Conservation (phyloP, 2,888 invertebrate species). For the Hyposoter didymator region DNA sequence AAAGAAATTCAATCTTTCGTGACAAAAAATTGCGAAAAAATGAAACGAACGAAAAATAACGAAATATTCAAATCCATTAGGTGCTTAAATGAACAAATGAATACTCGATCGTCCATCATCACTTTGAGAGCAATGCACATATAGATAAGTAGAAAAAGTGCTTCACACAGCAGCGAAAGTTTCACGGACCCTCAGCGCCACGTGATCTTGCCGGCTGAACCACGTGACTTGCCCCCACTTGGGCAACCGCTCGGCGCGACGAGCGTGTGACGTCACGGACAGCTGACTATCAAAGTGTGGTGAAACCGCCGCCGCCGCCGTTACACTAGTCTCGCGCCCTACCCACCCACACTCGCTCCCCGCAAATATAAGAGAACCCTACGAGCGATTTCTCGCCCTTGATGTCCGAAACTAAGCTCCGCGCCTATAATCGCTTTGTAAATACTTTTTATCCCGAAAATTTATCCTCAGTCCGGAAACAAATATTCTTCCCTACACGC, state of each 20-base stretch:
- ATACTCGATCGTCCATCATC: not conserved
- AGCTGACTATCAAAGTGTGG: conserved; percentile 77
- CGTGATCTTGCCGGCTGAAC: conserved; percentile 77
- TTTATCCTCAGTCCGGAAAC: not conserved
- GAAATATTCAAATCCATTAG: not conserved
- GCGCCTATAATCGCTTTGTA: not conserved
- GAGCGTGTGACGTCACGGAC: conserved; percentile 81
- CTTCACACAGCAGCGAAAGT: conserved; percentile 22
- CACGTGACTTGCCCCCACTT: conserved; percentile 77
- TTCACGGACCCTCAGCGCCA: conserved; percentile 76
- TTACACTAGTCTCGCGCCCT: conserved; percentile 20
- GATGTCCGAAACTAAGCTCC: conserved; percentile 37
- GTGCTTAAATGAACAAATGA: not conserved
- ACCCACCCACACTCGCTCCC: conserved; percentile 20
- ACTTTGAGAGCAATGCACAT: not conserved
- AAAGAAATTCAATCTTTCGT: not conserved
- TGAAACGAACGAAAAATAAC: not conserved
- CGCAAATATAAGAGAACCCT: conserved; percentile 23
- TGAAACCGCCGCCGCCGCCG: conserved; percentile 15
- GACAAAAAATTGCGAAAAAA: not conserved
- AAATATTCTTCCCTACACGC: not conserved
- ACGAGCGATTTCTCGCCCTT: conserved; percentile 57
- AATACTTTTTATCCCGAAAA: not conserved
- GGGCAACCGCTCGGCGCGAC: conserved; percentile 47
- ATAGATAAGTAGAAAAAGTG: conserved; percentile 17